Evolutionary conservation across 1,140 invertebrate genomes (phyloP), one percentile per base, ranked within the genome.

Genomic region (Drosophila murphyi): DNA sequence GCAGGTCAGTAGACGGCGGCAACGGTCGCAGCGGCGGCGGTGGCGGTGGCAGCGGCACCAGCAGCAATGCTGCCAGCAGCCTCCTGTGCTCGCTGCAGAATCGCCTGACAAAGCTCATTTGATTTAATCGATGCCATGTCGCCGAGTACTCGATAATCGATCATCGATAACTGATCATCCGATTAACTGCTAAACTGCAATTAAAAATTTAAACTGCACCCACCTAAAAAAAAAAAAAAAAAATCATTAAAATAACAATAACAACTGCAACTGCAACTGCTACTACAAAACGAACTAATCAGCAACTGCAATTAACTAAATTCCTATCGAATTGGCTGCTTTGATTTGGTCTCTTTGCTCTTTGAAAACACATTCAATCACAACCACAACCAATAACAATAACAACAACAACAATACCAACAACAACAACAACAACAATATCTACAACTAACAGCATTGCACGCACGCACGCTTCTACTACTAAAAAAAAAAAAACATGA

Each of bases 51-150:
- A 48, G 35, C 61, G 45, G 45, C 67, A 48, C 48, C 45, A 48
- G 60, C n/a, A 37, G 57, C 55, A 47, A 79, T 34, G 64, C 51
- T 32, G 72, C 72, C 76, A 77, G 85, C 69, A 74, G 90, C 55
- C 75, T 92, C 52, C 83, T 92, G 31, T 86, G 86, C 73, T 76
- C 90, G 48, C 77, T 92, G 81, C 90, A 92, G 65, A 87, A 90
- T 83, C 90, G 81, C 59, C 80, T 92, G 67, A 90, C 82, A 56
- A 88, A 86, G 85, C 74, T 91, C 71, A 91, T 91, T 78, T 91
- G 80, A 88, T 76, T 56, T 2, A 45, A 51, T 50, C 61, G 61
- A 54, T 56, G 50, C n/a, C 41, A 29, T 20, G 28, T 34, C 43
- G 8, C 8, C n/a, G 39, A 61, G 29, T 20, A 43, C 28, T 60